Evolutionary conservation across 2,888 invertebrate species (phyloP), one percentile per base, ranked within the genome.

Genomic region (Troides aeacus): DNA sequence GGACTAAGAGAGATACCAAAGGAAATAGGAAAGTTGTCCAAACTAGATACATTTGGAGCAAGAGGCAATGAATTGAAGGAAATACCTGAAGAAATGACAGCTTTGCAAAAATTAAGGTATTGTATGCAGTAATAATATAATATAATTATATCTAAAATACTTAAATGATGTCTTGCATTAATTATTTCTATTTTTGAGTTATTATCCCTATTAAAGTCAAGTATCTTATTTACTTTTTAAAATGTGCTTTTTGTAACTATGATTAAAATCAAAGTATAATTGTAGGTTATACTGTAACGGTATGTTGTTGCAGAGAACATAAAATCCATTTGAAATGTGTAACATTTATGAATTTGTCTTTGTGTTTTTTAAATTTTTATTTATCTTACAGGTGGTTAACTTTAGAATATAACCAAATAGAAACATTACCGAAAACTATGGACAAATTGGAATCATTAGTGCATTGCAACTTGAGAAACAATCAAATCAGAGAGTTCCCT

Each of bases 1-100:
- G 93, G 93, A 5, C 81, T 95, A 30, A 83, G 83, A 21, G 87
- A 89, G 73, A 88, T 95, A 64, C 95, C 95, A 0, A 89, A 91
- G 62, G 94, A 95, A 82, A 93, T 95, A 62, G 93, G 94, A 0
- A 93, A 93, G 76, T 90, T 95, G 72, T 84, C 87, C 56, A 93
- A 93, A 70, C 82, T 95, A 53, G 94, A 95, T 75, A 95, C 95
- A 7, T 93, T 95, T 77, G 95, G 95, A 21, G 94, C 94, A 0
- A 90, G 95, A 59, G 94, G 95, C 61, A 95, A 95, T 88, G 88
- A 91, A 73, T 85, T 95, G 2, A 84, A 80, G 75, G 82, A 84
- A 18, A 82, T 95, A 72, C 95, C 95, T 6, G 90, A 93, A 63
- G 93, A 93, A 69, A 89, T 95, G 77, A 94, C 94, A 30, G 88